Base-by-base conservation (phyloP, 2,797 vertebrate species). In the Trematomus bernacchii region DNA sequence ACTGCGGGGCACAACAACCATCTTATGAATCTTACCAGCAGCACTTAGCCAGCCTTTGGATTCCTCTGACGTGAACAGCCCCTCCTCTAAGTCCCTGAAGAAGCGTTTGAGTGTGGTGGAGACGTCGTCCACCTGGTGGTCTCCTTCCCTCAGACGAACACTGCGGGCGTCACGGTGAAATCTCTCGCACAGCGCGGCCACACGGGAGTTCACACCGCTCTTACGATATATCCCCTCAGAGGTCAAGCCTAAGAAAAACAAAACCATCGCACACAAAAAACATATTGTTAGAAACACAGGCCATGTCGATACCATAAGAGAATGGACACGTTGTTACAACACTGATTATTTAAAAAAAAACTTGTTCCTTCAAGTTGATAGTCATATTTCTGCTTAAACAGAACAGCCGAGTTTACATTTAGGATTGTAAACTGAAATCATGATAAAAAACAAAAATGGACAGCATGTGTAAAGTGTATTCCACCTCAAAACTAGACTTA, bases 171-270 rank as follows among this genome's bases (percentile, higher is more conserved):
- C 96, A 3, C 76, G 91, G 5, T 96, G 93, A 43, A 99, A 96
- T 44, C 79, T 76, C 66, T 98, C 96, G 58, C 96, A 94, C 71
- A 98, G 92, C 18, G 87, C 86, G 7, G 96, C 94, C 18, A 96
- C 97, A 44, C 96, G 97, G 0, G 97, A 99, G 53, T 96, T 98
- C 90, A 98, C 97, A 0, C 98, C 98, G 0, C 97, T 98, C 87
- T 99, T 99, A 27, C 98, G 96, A 87, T 99, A 99, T 87, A 99
- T 98, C 6, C 98, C 98, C 85, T 99, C 97, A 0, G 98, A 99
- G 0, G 91, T 96, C 85, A 99, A 80, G 10, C 98, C 98, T 99
- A 79, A 0, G 46, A 3, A 63, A 27, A 30, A 47, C 3, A 19
- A n/a, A 10, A 33, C 59, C 59, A 30, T 19, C 23, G 64, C 12